Percentiles rank a stretch among this genome's conserved stretches.
phyloP scores from a whole-genome alignment of 2,113 vertebrate genomes.

The Elephantulus edwardii region DNA sequence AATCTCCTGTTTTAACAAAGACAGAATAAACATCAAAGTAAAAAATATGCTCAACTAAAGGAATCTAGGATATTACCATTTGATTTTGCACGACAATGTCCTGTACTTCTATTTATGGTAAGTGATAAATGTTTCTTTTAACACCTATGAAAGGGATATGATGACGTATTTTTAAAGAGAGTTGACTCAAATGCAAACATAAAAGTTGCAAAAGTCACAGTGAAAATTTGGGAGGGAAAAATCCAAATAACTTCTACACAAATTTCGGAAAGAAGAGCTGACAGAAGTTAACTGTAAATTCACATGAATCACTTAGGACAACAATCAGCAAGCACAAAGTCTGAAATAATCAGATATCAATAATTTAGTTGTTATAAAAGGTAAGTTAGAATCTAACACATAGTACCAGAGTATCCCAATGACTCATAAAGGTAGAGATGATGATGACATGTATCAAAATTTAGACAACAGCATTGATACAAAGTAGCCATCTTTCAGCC shows the following conservation, averaged over 20 bases:
- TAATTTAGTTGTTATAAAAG: conserved; percentile 90
- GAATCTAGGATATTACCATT: neutral
- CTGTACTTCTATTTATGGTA: neutral
- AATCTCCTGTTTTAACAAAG: conserved; percentile 8
- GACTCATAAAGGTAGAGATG: conserved; percentile 90
- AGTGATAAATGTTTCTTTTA: neutral
- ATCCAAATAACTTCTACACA: neutral
- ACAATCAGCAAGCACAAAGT: too few species aligned
- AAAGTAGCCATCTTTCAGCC: conserved; percentile 83
- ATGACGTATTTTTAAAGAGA: conserved; percentile 10
- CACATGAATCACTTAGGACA: neutral
- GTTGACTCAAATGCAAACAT: neutral
- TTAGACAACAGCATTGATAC: conserved; percentile 92
- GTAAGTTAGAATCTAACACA: conserved; percentile 91
- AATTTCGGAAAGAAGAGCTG: neutral
- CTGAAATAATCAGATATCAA: conserved; percentile 88
- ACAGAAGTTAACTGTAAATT: neutral
- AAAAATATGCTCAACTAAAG: conserved; percentile 11
- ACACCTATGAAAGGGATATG: neutral
- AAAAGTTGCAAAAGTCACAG: neutral
- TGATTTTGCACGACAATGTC: neutral
- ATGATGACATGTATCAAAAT: conserved; percentile 93
- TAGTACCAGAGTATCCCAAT: conserved; percentile 91
- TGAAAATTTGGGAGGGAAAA: neutral
- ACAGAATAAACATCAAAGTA: neutral